These are phyloP conservation scores for Charina bottae DNA, from an alignment of 2,113 vertebrate genomes.

Conservation along the genomic window DNA sequence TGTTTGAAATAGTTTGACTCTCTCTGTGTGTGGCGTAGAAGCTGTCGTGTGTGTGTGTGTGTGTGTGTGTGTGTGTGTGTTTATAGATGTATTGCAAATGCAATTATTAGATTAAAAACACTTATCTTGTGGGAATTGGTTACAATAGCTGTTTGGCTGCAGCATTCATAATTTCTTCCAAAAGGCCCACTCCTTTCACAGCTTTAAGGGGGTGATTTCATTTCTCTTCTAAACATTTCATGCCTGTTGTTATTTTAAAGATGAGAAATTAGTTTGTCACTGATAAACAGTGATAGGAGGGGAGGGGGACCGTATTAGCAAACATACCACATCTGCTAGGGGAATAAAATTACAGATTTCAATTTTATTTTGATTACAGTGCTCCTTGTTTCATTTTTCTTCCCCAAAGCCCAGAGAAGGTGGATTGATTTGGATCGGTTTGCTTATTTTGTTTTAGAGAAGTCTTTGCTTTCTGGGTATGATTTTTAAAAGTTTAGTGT, in stretches of 20 bases:
- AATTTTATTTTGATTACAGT: not conserved
- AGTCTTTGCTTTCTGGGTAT: not conserved
- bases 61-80: not conserved
- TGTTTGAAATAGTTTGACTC: conserved; percentile 70
- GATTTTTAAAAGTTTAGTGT: not conserved
- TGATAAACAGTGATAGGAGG: conserved; percentile 22
- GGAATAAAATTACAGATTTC: not conserved
- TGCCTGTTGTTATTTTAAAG: conserved; percentile 40
- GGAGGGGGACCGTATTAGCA: conserved; percentile 22
- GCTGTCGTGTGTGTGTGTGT: not conserved
- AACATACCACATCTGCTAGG: not conserved
- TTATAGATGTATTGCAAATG: not conserved
- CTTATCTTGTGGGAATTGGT: conserved; percentile 6
- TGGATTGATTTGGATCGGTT: accelerated
- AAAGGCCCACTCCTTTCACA: conserved; percentile 4
- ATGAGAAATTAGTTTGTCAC: conserved; percentile 52
- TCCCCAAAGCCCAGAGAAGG: not conserved
- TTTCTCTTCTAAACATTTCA: conserved; percentile 36
- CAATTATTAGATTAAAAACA: conserved; percentile 33
- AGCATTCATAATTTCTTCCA: conserved; percentile 30
- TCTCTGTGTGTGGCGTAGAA: conserved; percentile 44
- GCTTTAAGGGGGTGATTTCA: conserved; percentile 21
- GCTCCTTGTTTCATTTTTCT: not conserved
- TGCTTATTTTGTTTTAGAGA: not conserved
- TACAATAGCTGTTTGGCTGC: conserved; percentile 27